These are phyloP conservation scores for Nilaparvata lugens DNA, from an alignment of 1,140 invertebrate genomes.

Conservation along the genomic window DNA sequence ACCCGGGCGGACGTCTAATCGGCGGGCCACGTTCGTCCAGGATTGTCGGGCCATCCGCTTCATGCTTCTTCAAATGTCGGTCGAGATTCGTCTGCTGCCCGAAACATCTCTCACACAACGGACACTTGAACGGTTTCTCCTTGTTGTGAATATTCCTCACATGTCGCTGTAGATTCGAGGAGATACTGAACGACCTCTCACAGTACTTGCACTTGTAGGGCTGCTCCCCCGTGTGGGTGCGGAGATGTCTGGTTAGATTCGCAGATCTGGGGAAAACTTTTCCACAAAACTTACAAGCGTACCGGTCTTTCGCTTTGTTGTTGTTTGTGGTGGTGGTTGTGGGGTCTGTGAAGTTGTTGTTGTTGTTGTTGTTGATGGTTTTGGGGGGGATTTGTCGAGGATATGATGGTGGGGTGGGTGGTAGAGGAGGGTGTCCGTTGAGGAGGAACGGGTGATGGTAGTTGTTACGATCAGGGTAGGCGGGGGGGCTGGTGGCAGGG, in stretches of 20 bases:
- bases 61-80: conserved; percentile 95
- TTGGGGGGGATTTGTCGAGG: conserved; percentile 7
- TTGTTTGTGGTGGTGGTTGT: conserved; percentile 30
- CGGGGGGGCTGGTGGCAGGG: conserved; percentile 36
- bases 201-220: conserved; percentile 98
- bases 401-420: conserved; percentile 31
- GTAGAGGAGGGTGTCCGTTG: conserved; percentile 33
- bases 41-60: conserved; percentile 74
- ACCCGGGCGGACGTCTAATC: conserved; percentile 29
- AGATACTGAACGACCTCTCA: conserved; percentile 96
- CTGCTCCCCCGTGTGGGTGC: conserved; percentile 97
- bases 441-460: conserved; percentile 35
- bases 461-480: conserved; percentile 28
- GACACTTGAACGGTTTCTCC: conserved; percentile 82
- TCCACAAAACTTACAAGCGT: conserved; percentile 96
- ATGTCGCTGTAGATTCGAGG: conserved; percentile 96
- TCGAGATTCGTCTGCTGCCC: conserved; percentile 98
- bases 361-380: conserved; percentile 30
- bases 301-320: conserved; percentile 55
- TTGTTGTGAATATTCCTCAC: conserved; percentile 99
- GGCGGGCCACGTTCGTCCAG: conserved; percentile 46
- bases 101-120: conserved; percentile 82
- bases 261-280: conserved; percentile 98
- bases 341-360: conserved; percentile 9
- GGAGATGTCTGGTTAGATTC: conserved; percentile 90